phyloP scores from a whole-genome alignment of 1,140 invertebrate genomes.

The Drosophila pectinifera region DNA sequence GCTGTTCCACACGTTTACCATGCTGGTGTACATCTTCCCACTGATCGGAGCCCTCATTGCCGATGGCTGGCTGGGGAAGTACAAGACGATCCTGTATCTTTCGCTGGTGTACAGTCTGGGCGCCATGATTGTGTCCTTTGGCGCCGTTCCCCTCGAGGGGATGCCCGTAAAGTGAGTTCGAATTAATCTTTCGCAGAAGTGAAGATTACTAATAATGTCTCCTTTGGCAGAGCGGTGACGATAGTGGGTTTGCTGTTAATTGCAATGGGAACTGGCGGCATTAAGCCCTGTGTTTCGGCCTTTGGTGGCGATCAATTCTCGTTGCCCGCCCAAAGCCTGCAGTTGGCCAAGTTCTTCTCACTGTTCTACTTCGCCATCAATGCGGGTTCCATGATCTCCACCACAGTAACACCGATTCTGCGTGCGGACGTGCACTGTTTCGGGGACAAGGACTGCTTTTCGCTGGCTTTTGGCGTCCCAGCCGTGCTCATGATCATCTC shows the following conservation, averaged over 20 bases:
- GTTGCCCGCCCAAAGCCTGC: conserved; percentile 88
- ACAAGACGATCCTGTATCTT: conserved; percentile 94
- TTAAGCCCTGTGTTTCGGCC: conserved; percentile 98
- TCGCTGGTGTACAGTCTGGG: conserved; percentile 95
- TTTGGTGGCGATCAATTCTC: conserved; percentile 98
- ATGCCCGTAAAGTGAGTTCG: conserved; percentile 88
- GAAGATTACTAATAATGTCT: no score
- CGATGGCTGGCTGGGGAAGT: conserved; percentile 92
- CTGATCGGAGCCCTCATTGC: conserved; percentile 94
- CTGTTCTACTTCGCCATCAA: conserved; percentile 98
- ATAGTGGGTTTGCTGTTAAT: conserved; percentile 92
- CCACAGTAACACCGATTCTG: conserved; percentile 94
- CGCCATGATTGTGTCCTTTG: conserved; percentile 91
- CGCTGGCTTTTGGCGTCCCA: conserved; percentile 96
- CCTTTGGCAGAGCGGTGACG: conserved; percentile 87
- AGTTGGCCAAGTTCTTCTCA: conserved; percentile 95
- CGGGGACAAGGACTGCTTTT: conserved; percentile 92
- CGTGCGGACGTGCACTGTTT: conserved; percentile 93
- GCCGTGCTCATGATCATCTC: conserved; percentile 94
- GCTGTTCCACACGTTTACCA: conserved; percentile 92
- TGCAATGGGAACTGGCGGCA: conserved; percentile 96
- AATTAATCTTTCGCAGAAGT: not conserved
- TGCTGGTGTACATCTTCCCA: conserved; percentile 93
- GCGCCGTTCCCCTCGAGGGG: conserved; percentile 87
- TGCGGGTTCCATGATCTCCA: conserved; percentile 95